These are phyloP conservation scores for Sebastes cheni DNA, from an alignment of 2,797 vertebrate species.

Conservation along the genomic window DNA sequence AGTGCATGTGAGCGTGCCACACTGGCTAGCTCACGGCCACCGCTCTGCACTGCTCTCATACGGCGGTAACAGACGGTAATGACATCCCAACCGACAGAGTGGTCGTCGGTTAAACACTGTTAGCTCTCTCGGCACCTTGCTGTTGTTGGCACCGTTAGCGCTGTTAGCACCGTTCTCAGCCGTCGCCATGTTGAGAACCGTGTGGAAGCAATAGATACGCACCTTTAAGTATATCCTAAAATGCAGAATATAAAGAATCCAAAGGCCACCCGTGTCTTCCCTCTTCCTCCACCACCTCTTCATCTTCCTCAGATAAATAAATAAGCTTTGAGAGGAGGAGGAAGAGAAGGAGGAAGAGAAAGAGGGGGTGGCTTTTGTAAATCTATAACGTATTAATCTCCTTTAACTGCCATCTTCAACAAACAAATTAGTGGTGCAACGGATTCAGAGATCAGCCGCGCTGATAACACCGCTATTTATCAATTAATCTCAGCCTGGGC, in stretches of 20 bases:
- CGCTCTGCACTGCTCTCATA: too few species aligned
- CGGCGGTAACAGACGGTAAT: too few species aligned
- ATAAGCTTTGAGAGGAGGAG: constrained; percentile 36
- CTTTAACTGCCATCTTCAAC: constrained; percentile 82
- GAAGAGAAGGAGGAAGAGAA: constrained; percentile 17
- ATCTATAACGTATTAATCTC: constrained; percentile 82
- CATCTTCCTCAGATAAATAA: constrained; percentile 44
- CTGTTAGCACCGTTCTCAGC: too few species aligned
- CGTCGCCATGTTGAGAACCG: background rate
- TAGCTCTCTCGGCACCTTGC: too few species aligned
- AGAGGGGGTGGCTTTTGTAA: constrained; percentile 49
- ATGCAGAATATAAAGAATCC: background rate
- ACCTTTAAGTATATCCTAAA: background rate
- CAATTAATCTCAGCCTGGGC: constrained; percentile 81
- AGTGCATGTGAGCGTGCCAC: too few species aligned
- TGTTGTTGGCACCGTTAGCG: too few species aligned
- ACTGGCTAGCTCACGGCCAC: too few species aligned
- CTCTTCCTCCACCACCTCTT: constrained; percentile 15
- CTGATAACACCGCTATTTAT: constrained; percentile 79
- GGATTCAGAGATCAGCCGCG: constrained; percentile 79
- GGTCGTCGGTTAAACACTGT: too few species aligned
- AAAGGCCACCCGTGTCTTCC: background rate
- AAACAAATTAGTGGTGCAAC: constrained; percentile 84
- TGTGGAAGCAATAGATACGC: background rate
- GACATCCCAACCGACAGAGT: too few species aligned